Evolutionary conservation across 2,888 invertebrate species (phyloP), one percentile per base, ranked within the genome.

Genomic region (Cremastinae sp.): DNA sequence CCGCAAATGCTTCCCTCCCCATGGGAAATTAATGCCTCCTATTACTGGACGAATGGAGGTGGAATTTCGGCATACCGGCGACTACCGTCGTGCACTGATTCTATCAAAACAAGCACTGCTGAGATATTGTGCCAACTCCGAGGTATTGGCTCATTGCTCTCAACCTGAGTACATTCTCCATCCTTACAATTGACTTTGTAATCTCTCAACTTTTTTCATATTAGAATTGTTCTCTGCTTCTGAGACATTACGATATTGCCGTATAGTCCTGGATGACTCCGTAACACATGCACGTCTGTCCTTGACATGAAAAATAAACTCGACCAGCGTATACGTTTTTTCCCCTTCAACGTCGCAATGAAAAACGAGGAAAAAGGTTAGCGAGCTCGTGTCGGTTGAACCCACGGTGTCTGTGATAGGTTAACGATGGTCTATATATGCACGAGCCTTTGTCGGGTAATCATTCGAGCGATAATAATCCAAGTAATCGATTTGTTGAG

Each of bases 391-490:
- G 68, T 41, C 47, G 16, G 51, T 58, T 56, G 20, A 47, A 16
- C 28, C 49, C 28, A 5, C 22, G 22, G 39, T 12, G 28, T n/a
- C 28, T 28, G 37, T 28, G n/a, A 7, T 22, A 28, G 35, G n/a
- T 45, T 45, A 45, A 61, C 28, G 59, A 61, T 61, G 59, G 47
- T 37, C 37, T 37, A 1, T 45, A 9, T 14, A 35, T 37, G 35
- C 18, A 45, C 20, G 45, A 41, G 53, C n/a, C 61, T 69, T 69
- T 64, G 62, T 59, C 45, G 59, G 53, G 47, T 51, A 53, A 70
- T 75, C 59, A 53, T 58, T 47, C 53, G 53, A 58, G 64, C 59
- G 74, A 70, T 75, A 65, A 55, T 55, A 65, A 75, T 69, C 62
- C 56, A 20, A 69, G 37, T 69, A 12, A 69, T 75, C 74, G 70